phyloP scores from a whole-genome alignment of 2,888 invertebrate species.

The Hoplodrina ambigua region DNA sequence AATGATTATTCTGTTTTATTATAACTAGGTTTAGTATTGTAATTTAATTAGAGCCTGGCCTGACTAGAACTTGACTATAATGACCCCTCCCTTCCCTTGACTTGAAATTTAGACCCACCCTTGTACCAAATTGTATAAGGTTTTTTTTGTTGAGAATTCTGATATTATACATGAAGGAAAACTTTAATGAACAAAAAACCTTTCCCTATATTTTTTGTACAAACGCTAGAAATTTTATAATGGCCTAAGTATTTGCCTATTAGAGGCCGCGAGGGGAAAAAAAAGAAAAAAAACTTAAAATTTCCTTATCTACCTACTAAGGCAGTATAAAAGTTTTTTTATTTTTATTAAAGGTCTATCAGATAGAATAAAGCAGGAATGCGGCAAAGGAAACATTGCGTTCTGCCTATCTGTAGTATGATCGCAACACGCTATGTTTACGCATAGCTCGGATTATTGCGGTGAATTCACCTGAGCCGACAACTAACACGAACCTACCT shows the following conservation, averaged over 20 bases:
- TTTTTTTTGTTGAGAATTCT: not conserved
- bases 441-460: conserved; percentile 41
- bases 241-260: not conserved
- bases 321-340: not conserved
- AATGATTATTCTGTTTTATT: no score
- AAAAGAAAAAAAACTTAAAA: not conserved
- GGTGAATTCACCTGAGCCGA: conserved; percentile 10
- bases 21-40: no score
- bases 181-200: no score
- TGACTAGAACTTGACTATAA: no score
- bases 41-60: no score
- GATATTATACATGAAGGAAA: no score
- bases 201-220: no score
- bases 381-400: conserved; percentile 52
- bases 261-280: not conserved
- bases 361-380: conserved; percentile 23
- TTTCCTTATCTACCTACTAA: conserved; percentile 1
- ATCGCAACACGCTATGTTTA: conserved; percentile 53
- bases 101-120: no score
- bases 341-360: conserved; percentile 25
- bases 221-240: not conserved
- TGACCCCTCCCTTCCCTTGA: no score
- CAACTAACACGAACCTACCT: conserved; percentile 6
- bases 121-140: not conserved
- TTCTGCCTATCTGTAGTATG: conserved; percentile 37